Conservation (phyloP, 1,140 invertebrate genomes). For the Gonatopus flavifemur region DNA sequence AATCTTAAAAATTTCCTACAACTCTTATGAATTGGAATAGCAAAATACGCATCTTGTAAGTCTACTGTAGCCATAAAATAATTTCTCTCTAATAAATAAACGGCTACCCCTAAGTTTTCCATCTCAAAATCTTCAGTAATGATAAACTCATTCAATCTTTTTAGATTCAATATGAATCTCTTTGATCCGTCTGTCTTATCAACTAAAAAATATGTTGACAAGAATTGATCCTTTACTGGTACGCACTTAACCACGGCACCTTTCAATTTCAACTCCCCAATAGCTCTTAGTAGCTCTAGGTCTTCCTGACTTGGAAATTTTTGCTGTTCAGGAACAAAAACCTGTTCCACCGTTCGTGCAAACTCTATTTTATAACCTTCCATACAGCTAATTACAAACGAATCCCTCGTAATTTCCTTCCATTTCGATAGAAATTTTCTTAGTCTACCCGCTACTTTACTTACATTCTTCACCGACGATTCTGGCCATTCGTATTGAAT, state of each 20-base stretch:
- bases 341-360: neutral
- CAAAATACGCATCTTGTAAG: slow-evolving; percentile 18
- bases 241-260: neutral
- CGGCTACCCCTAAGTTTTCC: neutral
- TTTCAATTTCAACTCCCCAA: neutral
- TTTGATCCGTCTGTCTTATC: slow-evolving; percentile 1
- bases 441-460: slow-evolving; percentile 2
- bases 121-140: slow-evolving; percentile 4
- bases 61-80: slow-evolving; percentile 4
- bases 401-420: neutral
- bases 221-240: neutral
- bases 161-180: slow-evolving; percentile 7
- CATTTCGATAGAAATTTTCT: neutral
- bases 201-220: slow-evolving; percentile 7
- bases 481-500: neutral
- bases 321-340: neutral
- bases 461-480: neutral
- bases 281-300: neutral
- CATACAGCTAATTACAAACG: slow-evolving; percentile 1
- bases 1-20: slow-evolving; percentile 28
- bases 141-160: slow-evolving; percentile 7
- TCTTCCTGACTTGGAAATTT: neutral
- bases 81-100: neutral
- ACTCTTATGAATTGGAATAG: slow-evolving; percentile 12
- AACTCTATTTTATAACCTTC: neutral